Percentiles rank a stretch among this genome's conserved stretches.
These are phyloP conservation scores for Tringa solitaria DNA, from an alignment of 2,113 vertebrate species.

Conservation along the genomic window DNA sequence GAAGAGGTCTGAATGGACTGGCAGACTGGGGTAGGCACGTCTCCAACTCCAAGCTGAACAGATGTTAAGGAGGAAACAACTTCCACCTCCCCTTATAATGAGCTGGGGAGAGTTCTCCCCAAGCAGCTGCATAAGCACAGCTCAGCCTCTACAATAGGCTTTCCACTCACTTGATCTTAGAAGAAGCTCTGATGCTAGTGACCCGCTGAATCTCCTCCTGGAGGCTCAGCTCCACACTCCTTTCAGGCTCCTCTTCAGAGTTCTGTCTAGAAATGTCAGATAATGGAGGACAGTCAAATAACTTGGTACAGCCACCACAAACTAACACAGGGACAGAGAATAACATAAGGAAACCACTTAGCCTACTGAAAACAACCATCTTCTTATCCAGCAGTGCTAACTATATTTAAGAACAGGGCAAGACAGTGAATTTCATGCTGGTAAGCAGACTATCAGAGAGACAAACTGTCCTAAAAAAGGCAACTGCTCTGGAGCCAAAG, in stretches of 20 bases:
- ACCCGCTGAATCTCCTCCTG: conserved; percentile 87
- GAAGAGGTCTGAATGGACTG: not conserved
- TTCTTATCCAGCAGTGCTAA: not conserved
- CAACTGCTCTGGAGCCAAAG: not conserved
- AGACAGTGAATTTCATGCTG: not conserved
- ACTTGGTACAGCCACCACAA: not conserved
- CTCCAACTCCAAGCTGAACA: not conserved
- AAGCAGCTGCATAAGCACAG: not conserved
- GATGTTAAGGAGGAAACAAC: fast-evolving
- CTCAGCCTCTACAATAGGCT: not conserved
- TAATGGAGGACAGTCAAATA: not conserved
- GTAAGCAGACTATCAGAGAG: not conserved
- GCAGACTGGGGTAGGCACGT: not conserved
- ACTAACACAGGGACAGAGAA: not conserved
- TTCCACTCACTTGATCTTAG: conserved; percentile 90
- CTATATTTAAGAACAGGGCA: not conserved
- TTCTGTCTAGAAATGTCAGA: conserved; percentile 70
- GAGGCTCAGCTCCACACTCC: conserved; percentile 67
- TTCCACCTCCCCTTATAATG: not conserved
- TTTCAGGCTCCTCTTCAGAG: conserved; percentile 65
- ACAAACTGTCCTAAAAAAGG: not conserved
- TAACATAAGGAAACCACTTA: not conserved
- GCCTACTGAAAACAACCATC: not conserved
- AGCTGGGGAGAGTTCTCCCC: not conserved
- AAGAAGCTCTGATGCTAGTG: conserved; percentile 84